Evolutionary conservation across 2,797 vertebrate species (phyloP), one percentile per base, ranked within the genome.

Genomic region (Pipistrellus nathusii): DNA sequence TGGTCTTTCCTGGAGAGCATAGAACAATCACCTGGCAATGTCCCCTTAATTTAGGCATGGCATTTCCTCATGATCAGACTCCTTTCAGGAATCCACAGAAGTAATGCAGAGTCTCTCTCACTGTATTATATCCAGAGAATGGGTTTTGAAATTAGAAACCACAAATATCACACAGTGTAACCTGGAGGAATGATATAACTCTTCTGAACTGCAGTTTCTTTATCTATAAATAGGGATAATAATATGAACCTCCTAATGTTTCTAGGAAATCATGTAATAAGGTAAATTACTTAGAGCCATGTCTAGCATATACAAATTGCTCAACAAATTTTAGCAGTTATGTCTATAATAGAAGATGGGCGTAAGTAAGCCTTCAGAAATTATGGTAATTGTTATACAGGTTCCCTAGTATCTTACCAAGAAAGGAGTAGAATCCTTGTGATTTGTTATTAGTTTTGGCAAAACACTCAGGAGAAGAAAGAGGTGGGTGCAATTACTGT

Each of bases 361-460:
- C 11, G 21, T 71, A 57, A 68, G 5, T 46, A 64, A 27, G 8
- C 5, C 23, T 62, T 84, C 11, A 44, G 23, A 80, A 64, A 71
- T 76, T n/a, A 89, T 21, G 8, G 8, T 18, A 59, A 88, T 53
- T 81, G 14, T 46, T 55, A 41, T 23, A 25, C 18, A 73, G 53
- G 0, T 95, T 90, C 62, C 38, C 55, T 91, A 48, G 20, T 1
- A 20, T 12, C 23, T 73, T 62, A 84, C 69, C 13, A 69, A 84
- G n/a, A 88, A 85, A 95, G 41, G 35, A 76, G 38, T 35, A 64
- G 69, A 83, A 84, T 64, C 32, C n/a, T 85, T 92, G 71, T 91
- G 62, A 91, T 88, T 88, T 87, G 11, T 78, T 81, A 76, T 81
- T 92, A 51, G 55, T 53, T 93, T 94, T 94, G 88, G 88, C 78